Percentiles rank a stretch among this genome's conserved stretches.
phyloP scores from a whole-genome alignment of 2,888 invertebrate species.

The Nasonia oneida region DNA sequence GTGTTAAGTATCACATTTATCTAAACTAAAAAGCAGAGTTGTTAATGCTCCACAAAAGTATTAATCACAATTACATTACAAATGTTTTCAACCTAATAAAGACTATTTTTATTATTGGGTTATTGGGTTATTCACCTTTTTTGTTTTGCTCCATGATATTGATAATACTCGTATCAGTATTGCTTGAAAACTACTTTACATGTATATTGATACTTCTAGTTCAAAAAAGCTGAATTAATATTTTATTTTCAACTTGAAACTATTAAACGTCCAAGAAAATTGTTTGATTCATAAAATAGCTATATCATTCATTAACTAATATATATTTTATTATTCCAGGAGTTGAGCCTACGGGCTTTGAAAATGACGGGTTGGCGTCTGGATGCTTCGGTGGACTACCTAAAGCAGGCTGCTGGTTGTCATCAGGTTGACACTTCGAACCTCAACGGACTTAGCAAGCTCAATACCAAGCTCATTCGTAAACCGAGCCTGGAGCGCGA shows the following conservation, averaged over 20 bases:
- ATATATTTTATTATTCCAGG: slow-evolving; percentile 80
- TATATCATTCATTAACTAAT: not conserved
- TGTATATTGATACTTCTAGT: not conserved
- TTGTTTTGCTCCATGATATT: not conserved
- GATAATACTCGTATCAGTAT: not conserved
- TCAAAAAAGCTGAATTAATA: not conserved
- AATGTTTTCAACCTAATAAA: slow-evolving; percentile 12
- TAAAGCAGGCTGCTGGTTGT: slow-evolving; percentile 80
- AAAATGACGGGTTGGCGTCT: slow-evolving; percentile 86
- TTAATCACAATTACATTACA: slow-evolving; percentile 32
- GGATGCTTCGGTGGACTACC: slow-evolving; percentile 86
- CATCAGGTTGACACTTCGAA: slow-evolving; percentile 47
- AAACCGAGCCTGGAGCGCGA: slow-evolving; percentile 95
- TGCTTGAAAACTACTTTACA: not conserved
- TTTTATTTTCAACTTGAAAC: not conserved
- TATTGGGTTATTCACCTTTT: slow-evolving; percentile 15
- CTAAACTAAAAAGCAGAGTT: slow-evolving; percentile 26
- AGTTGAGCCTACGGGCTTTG: slow-evolving; percentile 85
- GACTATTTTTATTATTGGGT: not conserved
- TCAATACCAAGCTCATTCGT: slow-evolving; percentile 87
- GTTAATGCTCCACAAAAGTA: slow-evolving; percentile 20
- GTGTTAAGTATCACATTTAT: slow-evolving; percentile 31
- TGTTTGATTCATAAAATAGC: not conserved
- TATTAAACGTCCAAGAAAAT: not conserved
- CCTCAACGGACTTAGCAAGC: slow-evolving; percentile 81